These are phyloP conservation scores for Spinibarbus caldwelli DNA, from an alignment of 2,797 vertebrate species.

Conservation along the genomic window DNA sequence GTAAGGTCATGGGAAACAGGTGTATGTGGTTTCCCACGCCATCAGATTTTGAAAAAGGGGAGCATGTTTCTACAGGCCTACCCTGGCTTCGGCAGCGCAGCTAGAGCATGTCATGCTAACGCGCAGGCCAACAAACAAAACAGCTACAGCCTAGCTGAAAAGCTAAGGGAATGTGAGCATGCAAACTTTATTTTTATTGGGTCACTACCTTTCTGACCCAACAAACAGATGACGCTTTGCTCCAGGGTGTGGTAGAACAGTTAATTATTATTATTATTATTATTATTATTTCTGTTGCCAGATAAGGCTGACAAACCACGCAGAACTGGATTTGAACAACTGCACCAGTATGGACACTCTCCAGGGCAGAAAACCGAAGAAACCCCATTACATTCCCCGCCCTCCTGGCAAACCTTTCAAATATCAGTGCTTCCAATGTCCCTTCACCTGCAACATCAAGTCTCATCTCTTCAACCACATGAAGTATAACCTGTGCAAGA, in stretches of 20 bases:
- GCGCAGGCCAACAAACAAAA: slow-evolving; percentile 43
- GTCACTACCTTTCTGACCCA: background rate
- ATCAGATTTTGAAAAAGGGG: slow-evolving; percentile 79
- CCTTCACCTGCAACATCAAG: slow-evolving; percentile 98
- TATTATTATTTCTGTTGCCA: slow-evolving; percentile 50
- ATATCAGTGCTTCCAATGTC: slow-evolving; percentile 99
- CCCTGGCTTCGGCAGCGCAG: slow-evolving; percentile 66
- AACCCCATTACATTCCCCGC: slow-evolving; percentile 96
- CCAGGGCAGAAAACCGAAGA: slow-evolving; percentile 95
- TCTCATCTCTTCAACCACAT: slow-evolving; percentile 99
- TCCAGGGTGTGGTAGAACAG: slow-evolving; percentile 1
- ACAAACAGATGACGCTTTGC: background rate
- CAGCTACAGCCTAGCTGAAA: slow-evolving; percentile 47
- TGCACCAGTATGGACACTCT: slow-evolving; percentile 81
- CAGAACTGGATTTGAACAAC: slow-evolving; percentile 8
- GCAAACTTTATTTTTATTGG: background rate
- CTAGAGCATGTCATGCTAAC: slow-evolving; percentile 39
- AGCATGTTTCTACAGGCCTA: slow-evolving; percentile 87
- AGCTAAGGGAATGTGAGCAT: too few species aligned
- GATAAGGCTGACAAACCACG: slow-evolving; percentile 36
- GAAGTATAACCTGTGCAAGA: slow-evolving; percentile 98
- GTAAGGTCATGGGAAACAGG: slow-evolving; percentile 95
- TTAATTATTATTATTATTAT: slow-evolving; percentile 2
- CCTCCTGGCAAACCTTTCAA: slow-evolving; percentile 97
- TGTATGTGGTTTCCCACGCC: slow-evolving; percentile 94